Conservation (phyloP, 2,888 invertebrate genomes). For the Scelioninae gen. 2 region DNA sequence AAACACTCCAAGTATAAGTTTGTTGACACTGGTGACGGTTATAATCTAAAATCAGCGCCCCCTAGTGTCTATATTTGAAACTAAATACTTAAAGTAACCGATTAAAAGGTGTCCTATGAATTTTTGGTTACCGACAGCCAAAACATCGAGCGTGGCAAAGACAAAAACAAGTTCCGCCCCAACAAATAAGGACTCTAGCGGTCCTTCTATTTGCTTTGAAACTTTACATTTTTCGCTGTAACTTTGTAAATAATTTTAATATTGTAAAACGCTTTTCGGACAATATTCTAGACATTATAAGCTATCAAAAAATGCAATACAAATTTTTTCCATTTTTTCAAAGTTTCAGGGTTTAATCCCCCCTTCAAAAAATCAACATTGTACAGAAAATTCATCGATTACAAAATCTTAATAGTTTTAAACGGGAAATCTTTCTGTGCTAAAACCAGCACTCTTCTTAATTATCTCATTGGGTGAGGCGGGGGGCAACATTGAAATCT, state of each 20-base stretch:
- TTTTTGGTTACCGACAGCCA: constrained; percentile 8
- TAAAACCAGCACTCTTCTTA: too few species aligned
- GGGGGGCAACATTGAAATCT: too few species aligned
- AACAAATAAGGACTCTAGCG: constrained; percentile 3
- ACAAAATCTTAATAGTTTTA: too few species aligned
- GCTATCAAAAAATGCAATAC: too few species aligned
- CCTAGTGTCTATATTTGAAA: constrained; percentile 18
- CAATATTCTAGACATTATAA: constrained; percentile 7
- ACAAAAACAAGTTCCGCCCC: constrained; percentile 17
- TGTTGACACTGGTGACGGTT: constrained; percentile 16
- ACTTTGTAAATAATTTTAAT: too few species aligned
- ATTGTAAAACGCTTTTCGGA: too few species aligned
- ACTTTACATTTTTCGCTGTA: constrained; percentile 1
- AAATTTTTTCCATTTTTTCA: constrained; percentile 5
- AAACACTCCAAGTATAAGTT: constrained; percentile 22
- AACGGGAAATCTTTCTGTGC: too few species aligned
- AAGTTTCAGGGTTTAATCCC: constrained; percentile 12
- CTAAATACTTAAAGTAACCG: constrained; percentile 12
- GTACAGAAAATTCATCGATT: too few species aligned
- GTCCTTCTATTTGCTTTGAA: constrained; percentile 14
- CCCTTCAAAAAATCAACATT: constrained; percentile 2
- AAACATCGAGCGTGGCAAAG: constrained; percentile 3
- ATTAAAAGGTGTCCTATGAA: constrained; percentile 13
- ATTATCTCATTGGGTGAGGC: too few species aligned
- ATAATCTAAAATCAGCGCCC: constrained; percentile 20